Conservation (phyloP, 2,113 vertebrate genomes). For the Rhegmatorhina hoffmannsi region DNA sequence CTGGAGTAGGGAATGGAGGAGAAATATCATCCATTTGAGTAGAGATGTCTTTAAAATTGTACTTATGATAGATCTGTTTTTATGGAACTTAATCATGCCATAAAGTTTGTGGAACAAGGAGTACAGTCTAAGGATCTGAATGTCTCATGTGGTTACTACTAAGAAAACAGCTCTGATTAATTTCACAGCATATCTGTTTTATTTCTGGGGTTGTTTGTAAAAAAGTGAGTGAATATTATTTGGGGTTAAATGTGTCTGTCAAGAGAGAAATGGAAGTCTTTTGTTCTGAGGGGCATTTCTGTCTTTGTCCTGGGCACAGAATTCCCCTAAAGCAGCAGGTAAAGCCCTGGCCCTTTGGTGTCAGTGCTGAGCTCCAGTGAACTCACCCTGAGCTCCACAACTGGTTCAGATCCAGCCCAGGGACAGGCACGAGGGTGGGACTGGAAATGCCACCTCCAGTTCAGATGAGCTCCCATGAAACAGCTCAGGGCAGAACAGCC, state of each 20-base stretch:
- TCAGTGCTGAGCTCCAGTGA: background rate
- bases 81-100: background rate
- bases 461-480: background rate
- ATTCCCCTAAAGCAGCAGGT: background rate
- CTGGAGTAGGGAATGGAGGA: background rate
- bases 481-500: background rate
- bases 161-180: slow-evolving; percentile 35
- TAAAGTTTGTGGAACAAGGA: slow-evolving; percentile 8
- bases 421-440: accelerated
- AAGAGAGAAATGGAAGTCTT: background rate
- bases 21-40: background rate
- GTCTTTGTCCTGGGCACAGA: background rate
- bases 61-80: background rate
- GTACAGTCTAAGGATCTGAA: slow-evolving; percentile 33
- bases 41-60: slow-evolving; percentile 9
- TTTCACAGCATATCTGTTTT: background rate
- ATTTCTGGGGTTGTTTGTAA: slow-evolving; percentile 3
- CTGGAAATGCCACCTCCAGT: background rate
- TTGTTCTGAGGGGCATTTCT: background rate
- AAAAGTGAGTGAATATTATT: background rate
- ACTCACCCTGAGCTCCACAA: accelerated
- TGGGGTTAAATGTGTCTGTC: background rate
- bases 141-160: background rate
- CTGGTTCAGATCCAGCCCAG: background rate
- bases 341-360: background rate